Percentiles rank a stretch among this genome's conserved stretches.
These are phyloP conservation scores for Actinopyga echinites DNA, from an alignment of 53 echinoderm and acorn worm species.

Conservation along the genomic window DNA sequence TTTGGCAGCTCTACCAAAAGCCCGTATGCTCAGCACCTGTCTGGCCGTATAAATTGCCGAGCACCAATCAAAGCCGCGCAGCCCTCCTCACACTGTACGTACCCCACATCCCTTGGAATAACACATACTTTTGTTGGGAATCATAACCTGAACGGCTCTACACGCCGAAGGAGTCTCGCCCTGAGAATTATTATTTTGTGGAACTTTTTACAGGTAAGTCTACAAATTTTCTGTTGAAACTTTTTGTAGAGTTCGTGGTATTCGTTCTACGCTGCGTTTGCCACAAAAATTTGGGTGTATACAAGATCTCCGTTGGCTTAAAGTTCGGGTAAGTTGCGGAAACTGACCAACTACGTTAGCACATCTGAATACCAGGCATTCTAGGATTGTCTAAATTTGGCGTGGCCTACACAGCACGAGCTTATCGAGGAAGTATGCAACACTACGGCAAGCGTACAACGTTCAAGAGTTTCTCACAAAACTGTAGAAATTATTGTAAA, in stretches of 20 bases:
- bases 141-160: slow-evolving; percentile 36
- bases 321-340: too few species aligned
- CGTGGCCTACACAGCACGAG: neutral
- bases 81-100: neutral
- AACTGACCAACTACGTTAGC: too few species aligned
- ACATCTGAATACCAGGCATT: neutral
- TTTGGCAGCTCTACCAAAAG: slow-evolving; percentile 10
- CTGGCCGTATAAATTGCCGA: slow-evolving; percentile 24
- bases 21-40: slow-evolving; percentile 43
- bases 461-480: too few species aligned
- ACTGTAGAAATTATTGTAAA: too few species aligned
- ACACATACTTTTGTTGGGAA: slow-evolving; percentile 27
- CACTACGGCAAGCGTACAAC: too few species aligned
- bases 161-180: slow-evolving; percentile 35
- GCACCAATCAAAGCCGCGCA: slow-evolving; percentile 20
- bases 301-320: too few species aligned
- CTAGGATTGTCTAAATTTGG: slow-evolving; percentile 18
- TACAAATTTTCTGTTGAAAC: neutral
- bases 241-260: too few species aligned
- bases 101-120: slow-evolving; percentile 39
- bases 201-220: slow-evolving; percentile 35
- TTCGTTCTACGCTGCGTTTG: too few species aligned
- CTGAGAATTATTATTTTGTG: slow-evolving; percentile 23
- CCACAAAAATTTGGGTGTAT: too few species aligned
- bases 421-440: too few species aligned